phyloP scores from a whole-genome alignment of 1,140 invertebrate species.

The Sinonovacula constricta region DNA sequence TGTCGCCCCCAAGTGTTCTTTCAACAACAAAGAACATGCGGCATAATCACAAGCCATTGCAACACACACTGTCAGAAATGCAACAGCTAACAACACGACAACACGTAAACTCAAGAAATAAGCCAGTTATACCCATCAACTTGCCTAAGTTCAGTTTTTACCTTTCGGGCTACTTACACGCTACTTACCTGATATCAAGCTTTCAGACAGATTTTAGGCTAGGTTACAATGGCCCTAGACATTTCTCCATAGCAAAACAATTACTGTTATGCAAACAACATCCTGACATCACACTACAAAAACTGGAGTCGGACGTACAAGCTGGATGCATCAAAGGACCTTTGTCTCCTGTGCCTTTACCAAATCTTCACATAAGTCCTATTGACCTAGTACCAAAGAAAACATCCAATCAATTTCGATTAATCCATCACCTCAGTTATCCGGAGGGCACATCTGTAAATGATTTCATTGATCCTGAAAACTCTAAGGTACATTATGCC shows the following conservation, averaged over 20 bases:
- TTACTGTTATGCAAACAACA: background rate
- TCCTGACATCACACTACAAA: background rate
- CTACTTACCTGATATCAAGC: background rate
- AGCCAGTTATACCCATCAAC: slow-evolving; percentile 12
- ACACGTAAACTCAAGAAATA: background rate
- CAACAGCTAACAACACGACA: background rate
- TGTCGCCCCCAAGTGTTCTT: too few species aligned
- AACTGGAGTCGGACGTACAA: background rate
- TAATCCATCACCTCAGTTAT: slow-evolving; percentile 23
- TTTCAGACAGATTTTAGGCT: background rate
- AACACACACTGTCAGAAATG: background rate
- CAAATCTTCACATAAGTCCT: background rate
- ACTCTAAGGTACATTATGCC: background rate
- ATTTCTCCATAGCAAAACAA: background rate
- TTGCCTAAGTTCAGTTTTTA: background rate
- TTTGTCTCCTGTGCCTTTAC: background rate
- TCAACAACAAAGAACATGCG: too few species aligned
- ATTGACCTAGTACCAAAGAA: slow-evolving; percentile 28
- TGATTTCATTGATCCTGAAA: slow-evolving; percentile 3
- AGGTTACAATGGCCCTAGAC: background rate
- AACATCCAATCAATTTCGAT: background rate
- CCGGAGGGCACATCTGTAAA: slow-evolving; percentile 1
- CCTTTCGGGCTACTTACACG: background rate
- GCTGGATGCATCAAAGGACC: background rate
- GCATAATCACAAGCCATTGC: background rate